Conservation (phyloP, 2,888 invertebrate genomes). For the Spicauda simplicius region DNA sequence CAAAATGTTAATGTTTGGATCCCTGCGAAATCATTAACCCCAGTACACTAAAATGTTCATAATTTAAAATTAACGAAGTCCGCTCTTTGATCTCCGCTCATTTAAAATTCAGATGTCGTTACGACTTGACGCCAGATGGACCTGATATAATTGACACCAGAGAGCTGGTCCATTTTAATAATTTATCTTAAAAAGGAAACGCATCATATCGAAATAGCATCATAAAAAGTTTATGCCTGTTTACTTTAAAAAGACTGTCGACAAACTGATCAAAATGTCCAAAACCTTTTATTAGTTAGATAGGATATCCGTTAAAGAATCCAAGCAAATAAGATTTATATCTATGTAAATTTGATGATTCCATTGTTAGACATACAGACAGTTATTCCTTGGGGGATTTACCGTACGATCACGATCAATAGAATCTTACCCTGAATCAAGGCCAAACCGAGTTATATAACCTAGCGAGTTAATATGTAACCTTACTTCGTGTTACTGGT, state of each 20-base stretch:
- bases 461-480: conserved; percentile 9
- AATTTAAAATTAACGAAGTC: conserved; percentile 24
- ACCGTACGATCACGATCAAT: conserved; percentile 21
- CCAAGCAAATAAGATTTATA: no score
- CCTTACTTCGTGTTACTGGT: not conserved
- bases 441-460: conserved; percentile 24
- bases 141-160: conserved; percentile 22
- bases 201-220: no score
- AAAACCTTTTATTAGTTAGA: no score
- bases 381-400: not conserved
- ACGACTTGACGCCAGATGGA: conserved; percentile 21
- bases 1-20: not conserved
- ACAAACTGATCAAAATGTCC: no score
- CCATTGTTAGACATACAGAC: not conserved
- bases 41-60: conserved; percentile 17
- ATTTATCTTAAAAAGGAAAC: conserved; percentile 5
- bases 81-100: conserved; percentile 18
- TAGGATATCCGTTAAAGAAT: no score
- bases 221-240: not conserved
- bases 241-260: no score
- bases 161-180: conserved; percentile 7
- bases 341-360: not conserved
- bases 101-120: conserved; percentile 24
- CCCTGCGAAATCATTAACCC: not conserved
- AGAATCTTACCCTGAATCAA: conserved; percentile 27